phyloP scores from a whole-genome alignment of 2,797 vertebrate species.

The Diglossa cyanea region DNA sequence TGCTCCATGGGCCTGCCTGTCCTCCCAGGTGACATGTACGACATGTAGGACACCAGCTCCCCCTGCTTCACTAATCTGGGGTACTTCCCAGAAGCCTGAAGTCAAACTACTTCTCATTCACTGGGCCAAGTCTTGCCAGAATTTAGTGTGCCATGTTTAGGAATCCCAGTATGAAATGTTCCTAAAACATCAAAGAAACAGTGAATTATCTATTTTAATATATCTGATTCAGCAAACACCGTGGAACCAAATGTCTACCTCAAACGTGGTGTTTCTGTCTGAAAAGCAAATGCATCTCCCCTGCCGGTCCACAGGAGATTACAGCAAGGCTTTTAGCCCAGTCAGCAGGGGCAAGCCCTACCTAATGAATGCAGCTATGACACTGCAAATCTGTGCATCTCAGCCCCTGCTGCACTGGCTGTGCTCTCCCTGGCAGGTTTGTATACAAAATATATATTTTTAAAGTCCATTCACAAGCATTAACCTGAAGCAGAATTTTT shows the following conservation, averaged over 20 bases:
- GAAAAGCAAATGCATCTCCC: neutral
- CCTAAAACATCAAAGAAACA: neutral
- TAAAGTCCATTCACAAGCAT: neutral
- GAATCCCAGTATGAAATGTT: neutral
- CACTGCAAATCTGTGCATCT: neutral
- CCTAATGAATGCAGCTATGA: neutral
- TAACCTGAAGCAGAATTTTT: neutral
- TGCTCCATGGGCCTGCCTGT: neutral
- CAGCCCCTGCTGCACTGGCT: neutral
- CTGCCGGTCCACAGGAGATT: neutral
- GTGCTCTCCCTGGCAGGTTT: neutral
- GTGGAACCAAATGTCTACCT: neutral
- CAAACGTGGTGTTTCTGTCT: neutral
- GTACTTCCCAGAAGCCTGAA: neutral
- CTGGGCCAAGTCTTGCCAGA: neutral
- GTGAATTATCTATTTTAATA: neutral
- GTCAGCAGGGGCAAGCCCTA: neutral
- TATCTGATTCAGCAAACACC: neutral
- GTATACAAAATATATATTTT: neutral
- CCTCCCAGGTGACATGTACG: neutral
- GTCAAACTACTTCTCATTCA: neutral
- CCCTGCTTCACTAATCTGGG: neutral
- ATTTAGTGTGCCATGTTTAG: neutral
- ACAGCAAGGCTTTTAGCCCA: neutral
- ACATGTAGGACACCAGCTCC: neutral